Evolutionary conservation across 2,888 invertebrate species (phyloP).

Genomic region (Metellina segmentata): DNA sequence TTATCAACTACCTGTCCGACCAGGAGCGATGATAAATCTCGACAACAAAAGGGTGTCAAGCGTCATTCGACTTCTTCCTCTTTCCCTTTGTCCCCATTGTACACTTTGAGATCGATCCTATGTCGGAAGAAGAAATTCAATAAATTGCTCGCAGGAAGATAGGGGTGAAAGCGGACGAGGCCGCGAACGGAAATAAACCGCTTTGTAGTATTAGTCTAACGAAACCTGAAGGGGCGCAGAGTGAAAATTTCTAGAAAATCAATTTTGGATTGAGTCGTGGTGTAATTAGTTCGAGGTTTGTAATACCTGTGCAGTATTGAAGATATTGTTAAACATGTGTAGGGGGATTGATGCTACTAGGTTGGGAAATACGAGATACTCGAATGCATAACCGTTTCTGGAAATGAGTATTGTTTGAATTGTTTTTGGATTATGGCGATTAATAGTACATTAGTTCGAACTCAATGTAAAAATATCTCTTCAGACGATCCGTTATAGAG

Average conservation of each 20-base stretch:
- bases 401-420: too few relatives aligned
- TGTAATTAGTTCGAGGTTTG: too few relatives aligned
- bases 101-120: constrained; percentile 11
- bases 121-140: constrained; percentile 20
- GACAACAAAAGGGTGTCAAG: constrained; percentile 17
- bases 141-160: constrained; percentile 6
- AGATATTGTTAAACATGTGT: too few relatives aligned
- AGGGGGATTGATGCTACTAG: too few relatives aligned
- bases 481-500: too few relatives aligned
- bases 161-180: neutral
- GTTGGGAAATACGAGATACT: too few relatives aligned
- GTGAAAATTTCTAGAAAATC: neutral
- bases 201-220: neutral
- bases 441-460: too few relatives aligned
- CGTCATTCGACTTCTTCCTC: constrained; percentile 2
- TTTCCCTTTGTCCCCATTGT: constrained; percentile 24
- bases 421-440: too few relatives aligned
- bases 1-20: neutral
- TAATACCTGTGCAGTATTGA: too few relatives aligned
- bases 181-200: neutral
- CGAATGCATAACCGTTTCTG: too few relatives aligned
- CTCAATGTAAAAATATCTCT: too few relatives aligned
- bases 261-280: neutral
- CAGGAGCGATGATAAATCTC: constrained; percentile 5
- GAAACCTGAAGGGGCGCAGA: neutral